Evolutionary conservation across 2,113 vertebrate genomes (phyloP).

Genomic region (Tretioscincus oriximinensis): DNA sequence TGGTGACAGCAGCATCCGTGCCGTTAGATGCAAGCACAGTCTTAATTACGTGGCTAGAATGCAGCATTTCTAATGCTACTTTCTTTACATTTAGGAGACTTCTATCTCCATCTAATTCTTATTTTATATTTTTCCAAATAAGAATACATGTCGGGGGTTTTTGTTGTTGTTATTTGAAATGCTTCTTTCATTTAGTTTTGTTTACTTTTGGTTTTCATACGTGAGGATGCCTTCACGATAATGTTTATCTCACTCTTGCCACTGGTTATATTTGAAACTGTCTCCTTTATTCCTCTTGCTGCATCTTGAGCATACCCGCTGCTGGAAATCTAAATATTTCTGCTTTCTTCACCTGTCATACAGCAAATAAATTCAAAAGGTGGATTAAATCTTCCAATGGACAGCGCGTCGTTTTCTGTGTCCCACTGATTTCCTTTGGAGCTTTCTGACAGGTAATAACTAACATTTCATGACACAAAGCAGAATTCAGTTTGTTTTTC

Average conservation of each 20-base stretch:
- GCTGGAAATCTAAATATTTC: neutral
- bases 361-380: neutral
- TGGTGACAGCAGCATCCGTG: too few species aligned
- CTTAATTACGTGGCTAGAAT: too few species aligned
- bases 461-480: conserved; percentile 24
- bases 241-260: too few species aligned
- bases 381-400: neutral
- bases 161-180: too few species aligned
- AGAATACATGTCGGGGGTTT: neutral
- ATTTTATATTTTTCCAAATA: neutral
- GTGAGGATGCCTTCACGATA: too few species aligned
- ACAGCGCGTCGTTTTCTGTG: conserved; percentile 10
- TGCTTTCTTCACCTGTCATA: neutral
- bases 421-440: neutral
- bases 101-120: neutral
- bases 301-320: too few species aligned
- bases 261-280: too few species aligned
- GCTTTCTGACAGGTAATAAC: conserved; percentile 26
- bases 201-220: too few species aligned
- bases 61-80: too few species aligned
- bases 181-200: too few species aligned
- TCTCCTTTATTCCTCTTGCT: neutral
- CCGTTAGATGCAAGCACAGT: too few species aligned
- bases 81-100: neutral
- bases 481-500: conserved; percentile 42